Evolutionary conservation across 2,113 vertebrate genomes (phyloP), one percentile per base, ranked within the genome.

Genomic region (Pluvianellus socialis): DNA sequence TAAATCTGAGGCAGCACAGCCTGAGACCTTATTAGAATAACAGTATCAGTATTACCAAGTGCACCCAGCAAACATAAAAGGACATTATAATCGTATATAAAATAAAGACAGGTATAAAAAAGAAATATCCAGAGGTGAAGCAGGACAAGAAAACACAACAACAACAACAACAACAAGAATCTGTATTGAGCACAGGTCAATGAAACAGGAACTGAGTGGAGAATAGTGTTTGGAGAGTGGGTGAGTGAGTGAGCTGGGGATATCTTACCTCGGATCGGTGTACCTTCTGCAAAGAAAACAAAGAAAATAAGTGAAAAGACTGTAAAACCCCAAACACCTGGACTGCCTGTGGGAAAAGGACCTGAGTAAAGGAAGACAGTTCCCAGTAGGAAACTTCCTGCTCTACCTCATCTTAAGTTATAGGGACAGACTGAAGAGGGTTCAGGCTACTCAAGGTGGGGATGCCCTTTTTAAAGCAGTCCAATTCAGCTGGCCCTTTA

Each of bases 251-350:
- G 90, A 85, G 68, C 23, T 79, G 72, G 49, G 62, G 81, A 86
- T 96, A 98, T 98, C 99, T 99, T 99, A 99, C 99, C 99, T 99
- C 99, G 98, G 97, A 99, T 99, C 50, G 99, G 99, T 97, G 99
- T 99, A 98, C 98, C 98, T 99, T 99, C 99, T 99, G 99, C 97
- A 99, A 98, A 98, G 98, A 95, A 98, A 98, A 97, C 98, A 98
- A 98, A 98, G 97, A 98, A 83, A 91, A 75, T 66, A 88, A 97
- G 96, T 97, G 96, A 98, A 95, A 94, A 91, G 87, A 94, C 96
- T 98, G 97, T 92, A 95, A 96, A 96, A 96, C 94, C 96, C 95
- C 93, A 94, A 83, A 96, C 89, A 76, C 83, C 79, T 91, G 92
- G 94, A 97, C 73, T 88, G 96, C 89, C 90, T 5, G 96, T 95